Percentiles rank a stretch among this genome's conserved stretches.
Conservation (phyloP, 2,888 invertebrate species). For the Himalopsyche japonica region DNA sequence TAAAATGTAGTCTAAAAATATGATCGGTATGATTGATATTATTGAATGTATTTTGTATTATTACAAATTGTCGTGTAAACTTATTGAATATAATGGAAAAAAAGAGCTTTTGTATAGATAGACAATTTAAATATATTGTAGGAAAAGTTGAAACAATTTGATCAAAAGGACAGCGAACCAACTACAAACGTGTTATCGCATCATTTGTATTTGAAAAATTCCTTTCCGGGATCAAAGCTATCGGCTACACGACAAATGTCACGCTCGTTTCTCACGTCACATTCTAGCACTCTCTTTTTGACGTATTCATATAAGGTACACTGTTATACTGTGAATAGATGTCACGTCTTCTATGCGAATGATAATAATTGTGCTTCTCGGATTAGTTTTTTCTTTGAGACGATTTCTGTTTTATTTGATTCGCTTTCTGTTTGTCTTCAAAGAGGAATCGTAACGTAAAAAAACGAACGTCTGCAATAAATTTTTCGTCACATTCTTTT, state of each 20-base stretch:
- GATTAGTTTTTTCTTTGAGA: constrained; percentile 12
- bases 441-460: not conserved
- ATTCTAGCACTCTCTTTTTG: not conserved
- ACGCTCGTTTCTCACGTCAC: not conserved
- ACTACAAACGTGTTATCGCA: not conserved
- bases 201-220: not conserved
- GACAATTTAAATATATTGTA: not conserved
- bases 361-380: constrained; percentile 8
- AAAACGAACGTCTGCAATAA: not conserved
- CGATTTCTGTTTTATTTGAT: not conserved
- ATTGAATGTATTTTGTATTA: too few relatives aligned
- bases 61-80: too few relatives aligned
- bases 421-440: not conserved
- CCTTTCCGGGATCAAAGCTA: constrained; percentile 5
- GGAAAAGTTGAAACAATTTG: not conserved
- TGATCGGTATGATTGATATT: too few relatives aligned
- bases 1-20: too few relatives aligned
- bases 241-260: not conserved
- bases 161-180: not conserved
- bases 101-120: too few relatives aligned
- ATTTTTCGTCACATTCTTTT: not conserved
- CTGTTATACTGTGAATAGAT: not conserved
- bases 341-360: not conserved
- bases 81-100: too few relatives aligned
- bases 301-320: not conserved